A percentile compares a stretch with the other conserved stretches of the same genome.
These are phyloP conservation scores for Bombus ignitus DNA, from an alignment of 1,140 invertebrate genomes.

Conservation along the genomic window DNA sequence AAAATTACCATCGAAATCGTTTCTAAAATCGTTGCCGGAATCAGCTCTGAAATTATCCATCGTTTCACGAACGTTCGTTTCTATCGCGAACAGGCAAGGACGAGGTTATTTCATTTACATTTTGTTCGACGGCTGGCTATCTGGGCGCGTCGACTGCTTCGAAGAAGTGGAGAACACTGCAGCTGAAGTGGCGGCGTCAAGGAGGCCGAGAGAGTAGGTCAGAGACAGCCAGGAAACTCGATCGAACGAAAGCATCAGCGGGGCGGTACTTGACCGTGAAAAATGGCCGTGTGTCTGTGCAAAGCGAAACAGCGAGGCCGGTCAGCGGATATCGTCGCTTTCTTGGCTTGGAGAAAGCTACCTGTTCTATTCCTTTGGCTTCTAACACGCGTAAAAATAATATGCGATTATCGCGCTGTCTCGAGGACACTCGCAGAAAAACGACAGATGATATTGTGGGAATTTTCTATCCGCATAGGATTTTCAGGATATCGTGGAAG, in stretches of 20 bases:
- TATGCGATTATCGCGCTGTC: background rate
- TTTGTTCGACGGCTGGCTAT: background rate
- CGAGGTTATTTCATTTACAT: slow-evolving; percentile 11
- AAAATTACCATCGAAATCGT: too few species aligned
- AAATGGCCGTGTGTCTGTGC: slow-evolving; percentile 70
- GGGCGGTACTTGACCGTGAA: slow-evolving; percentile 82
- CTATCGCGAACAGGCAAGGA: background rate
- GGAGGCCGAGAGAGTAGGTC: slow-evolving; percentile 71
- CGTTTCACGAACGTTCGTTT: background rate
- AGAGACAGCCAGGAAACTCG: slow-evolving; percentile 77
- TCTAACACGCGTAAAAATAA: background rate
- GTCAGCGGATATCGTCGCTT: slow-evolving; percentile 30
- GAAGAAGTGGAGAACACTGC: slow-evolving; percentile 39
- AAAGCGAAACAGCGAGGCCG: slow-evolving; percentile 38
- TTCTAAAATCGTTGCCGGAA: too few species aligned
- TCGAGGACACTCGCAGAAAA: background rate
- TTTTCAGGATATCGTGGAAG: background rate
- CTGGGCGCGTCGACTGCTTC: slow-evolving; percentile 21
- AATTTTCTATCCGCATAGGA: background rate
- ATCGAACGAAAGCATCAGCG: slow-evolving; percentile 79
- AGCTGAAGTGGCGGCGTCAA: slow-evolving; percentile 45
- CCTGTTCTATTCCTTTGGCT: background rate
- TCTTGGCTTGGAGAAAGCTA: slow-evolving; percentile 57
- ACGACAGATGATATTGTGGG: too few species aligned
- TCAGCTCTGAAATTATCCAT: too few species aligned